Conservation (phyloP, 1,140 invertebrate genomes). For the Drosophila saltans region DNA sequence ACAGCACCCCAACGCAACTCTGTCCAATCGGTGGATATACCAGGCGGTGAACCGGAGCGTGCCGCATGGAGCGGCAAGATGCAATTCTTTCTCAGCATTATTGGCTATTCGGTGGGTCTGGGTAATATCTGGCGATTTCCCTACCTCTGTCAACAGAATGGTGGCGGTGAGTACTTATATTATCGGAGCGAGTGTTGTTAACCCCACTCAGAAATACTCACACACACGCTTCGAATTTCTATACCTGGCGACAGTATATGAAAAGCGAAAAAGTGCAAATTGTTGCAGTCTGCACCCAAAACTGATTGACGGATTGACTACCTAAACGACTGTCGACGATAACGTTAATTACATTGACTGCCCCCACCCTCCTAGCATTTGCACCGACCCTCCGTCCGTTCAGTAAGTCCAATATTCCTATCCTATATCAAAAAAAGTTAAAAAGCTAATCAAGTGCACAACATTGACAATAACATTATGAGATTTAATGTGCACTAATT, state of each 20-base stretch:
- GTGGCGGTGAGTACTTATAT: constrained; percentile 90
- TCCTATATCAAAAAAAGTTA: constrained; percentile 59
- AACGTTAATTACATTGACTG: constrained; percentile 43
- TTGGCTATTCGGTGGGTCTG: constrained; percentile 94
- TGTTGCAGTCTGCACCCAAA: not conserved
- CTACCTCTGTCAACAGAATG: constrained; percentile 96
- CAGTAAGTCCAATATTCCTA: not conserved
- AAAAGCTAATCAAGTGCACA: constrained; percentile 62
- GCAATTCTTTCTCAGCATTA: constrained; percentile 95
- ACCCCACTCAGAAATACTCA: not conserved
- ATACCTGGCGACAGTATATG: not conserved
- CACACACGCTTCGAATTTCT: constrained; percentile 30
- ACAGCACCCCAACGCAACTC: constrained; percentile 84
- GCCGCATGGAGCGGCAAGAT: constrained; percentile 92
- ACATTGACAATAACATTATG: constrained; percentile 71
- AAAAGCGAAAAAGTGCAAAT: too few species aligned
- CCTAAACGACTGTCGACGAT: constrained; percentile 25
- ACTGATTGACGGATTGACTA: not conserved
- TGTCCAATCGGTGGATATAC: constrained; percentile 84
- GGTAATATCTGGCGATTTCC: constrained; percentile 98
- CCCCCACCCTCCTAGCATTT: not conserved
- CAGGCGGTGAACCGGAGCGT: constrained; percentile 84
- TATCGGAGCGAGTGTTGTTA: constrained; percentile 19
- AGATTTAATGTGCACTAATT: constrained; percentile 78
- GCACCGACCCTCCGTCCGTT: too few species aligned